Evolutionary conservation across 1,140 invertebrate genomes (phyloP).

Genomic region (Trichonephila inaurata): DNA sequence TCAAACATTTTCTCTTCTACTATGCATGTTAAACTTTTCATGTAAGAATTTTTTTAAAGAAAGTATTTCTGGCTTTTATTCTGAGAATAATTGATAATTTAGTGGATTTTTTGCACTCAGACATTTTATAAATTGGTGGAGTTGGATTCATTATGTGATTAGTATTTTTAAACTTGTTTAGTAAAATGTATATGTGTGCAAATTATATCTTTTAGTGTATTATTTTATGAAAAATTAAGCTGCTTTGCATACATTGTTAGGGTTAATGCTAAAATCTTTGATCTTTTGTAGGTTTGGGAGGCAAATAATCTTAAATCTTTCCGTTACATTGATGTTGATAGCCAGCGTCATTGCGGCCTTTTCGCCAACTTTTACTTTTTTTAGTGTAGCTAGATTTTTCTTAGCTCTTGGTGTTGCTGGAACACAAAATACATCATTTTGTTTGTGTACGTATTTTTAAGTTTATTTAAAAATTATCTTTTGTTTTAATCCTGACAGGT

Average conservation of each 20-base stretch:
- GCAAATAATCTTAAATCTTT: constrained; percentile 64
- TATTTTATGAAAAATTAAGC: background rate
- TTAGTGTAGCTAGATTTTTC: constrained; percentile 68
- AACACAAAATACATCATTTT: constrained; percentile 74
- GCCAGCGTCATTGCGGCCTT: constrained; percentile 67
- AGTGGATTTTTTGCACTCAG: no score
- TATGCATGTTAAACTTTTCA: no score
- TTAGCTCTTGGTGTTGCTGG: constrained; percentile 75
- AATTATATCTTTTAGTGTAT: background rate
- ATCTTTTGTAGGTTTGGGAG: constrained; percentile 67
- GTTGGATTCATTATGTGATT: no score
- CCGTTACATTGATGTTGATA: constrained; percentile 74
- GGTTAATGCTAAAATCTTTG: background rate
- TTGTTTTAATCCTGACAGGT: background rate
- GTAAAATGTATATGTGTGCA: background rate
- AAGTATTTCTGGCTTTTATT: no score
- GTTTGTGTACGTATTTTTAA: constrained; percentile 71
- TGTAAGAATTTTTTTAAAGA: no score
- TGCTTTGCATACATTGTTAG: background rate
- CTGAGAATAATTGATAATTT: no score
- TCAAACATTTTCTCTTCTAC: no score
- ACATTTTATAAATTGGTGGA: no score
- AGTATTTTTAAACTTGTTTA: no score
- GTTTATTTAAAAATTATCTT: background rate
- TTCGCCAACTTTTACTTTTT: constrained; percentile 69